These are phyloP conservation scores for Dicyrtomina minuta DNA, from an alignment of 2,888 invertebrate genomes.

Conservation along the genomic window DNA sequence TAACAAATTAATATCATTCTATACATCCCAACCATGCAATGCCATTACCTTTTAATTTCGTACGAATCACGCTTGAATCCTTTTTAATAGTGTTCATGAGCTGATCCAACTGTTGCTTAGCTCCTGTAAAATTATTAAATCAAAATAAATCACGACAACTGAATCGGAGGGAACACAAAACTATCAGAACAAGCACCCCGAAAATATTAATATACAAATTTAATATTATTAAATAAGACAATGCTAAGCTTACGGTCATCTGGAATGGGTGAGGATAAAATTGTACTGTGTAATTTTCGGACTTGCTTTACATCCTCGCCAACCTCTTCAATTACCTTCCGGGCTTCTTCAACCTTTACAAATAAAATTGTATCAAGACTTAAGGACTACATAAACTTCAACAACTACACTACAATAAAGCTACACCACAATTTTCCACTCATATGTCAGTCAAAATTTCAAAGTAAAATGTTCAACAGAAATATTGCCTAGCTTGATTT, in stretches of 20 bases:
- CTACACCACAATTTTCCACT: too few relatives aligned
- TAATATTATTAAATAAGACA: background rate
- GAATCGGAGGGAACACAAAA: background rate
- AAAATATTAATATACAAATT: background rate
- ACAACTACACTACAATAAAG: too few relatives aligned
- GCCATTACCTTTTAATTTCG: constrained; percentile 60
- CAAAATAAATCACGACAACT: constrained; percentile 4
- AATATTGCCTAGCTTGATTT: too few relatives aligned
- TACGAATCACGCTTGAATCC: constrained; percentile 61
- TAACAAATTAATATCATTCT: too few relatives aligned
- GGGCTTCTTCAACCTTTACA: constrained; percentile 57
- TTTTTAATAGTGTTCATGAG: constrained; percentile 62
- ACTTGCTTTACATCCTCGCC: constrained; percentile 56
- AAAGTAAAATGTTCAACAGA: too few relatives aligned
- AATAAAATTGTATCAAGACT: too few relatives aligned
- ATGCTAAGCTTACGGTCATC: constrained; percentile 58
- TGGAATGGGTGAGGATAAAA: constrained; percentile 60
- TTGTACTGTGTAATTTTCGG: constrained; percentile 61
- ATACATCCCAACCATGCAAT: too few relatives aligned
- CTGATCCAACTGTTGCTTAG: constrained; percentile 65
- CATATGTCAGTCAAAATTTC: too few relatives aligned
- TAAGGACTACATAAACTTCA: too few relatives aligned
- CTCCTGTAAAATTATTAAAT: constrained; percentile 33
- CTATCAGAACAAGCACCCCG: background rate
- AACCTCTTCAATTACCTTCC: constrained; percentile 56